A percentile compares a stretch with the other conserved stretches of the same genome.
Evolutionary conservation across 1,140 invertebrate species (phyloP).

Genomic region (Mycetomoellerius zeteki): DNA sequence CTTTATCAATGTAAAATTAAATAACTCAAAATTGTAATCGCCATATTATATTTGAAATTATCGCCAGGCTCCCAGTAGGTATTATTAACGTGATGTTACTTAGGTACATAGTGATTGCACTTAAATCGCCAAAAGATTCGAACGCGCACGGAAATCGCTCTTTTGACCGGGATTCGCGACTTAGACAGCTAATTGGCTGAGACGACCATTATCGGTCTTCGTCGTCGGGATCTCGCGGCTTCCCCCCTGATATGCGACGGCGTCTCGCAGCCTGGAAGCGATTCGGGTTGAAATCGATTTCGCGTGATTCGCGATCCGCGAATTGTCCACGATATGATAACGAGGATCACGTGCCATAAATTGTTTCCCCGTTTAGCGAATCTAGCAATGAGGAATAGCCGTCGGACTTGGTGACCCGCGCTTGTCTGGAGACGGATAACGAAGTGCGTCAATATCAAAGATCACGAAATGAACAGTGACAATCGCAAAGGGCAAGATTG

Average conservation of each 20-base stretch:
- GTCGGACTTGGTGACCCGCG: slow-evolving; percentile 23
- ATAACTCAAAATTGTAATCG: background rate
- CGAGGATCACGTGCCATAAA: slow-evolving; percentile 42
- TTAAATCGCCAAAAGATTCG: background rate
- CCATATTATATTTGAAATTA: background rate
- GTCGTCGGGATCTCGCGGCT: background rate
- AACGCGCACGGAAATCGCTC: slow-evolving; percentile 14
- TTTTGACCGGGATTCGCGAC: slow-evolving; percentile 22
- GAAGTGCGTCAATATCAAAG: background rate
- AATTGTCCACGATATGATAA: background rate
- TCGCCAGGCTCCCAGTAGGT: background rate
- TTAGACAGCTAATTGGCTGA: slow-evolving; percentile 50
- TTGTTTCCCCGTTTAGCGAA: slow-evolving; percentile 61
- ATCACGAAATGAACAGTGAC: slow-evolving; percentile 69
- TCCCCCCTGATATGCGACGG: background rate
- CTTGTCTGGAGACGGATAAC: background rate
- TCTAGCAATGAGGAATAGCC: slow-evolving; percentile 21
- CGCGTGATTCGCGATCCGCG: slow-evolving; percentile 16
- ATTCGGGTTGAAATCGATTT: background rate
- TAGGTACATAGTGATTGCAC: background rate
- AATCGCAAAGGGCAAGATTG: slow-evolving; percentile 43
- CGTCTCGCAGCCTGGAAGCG: background rate
- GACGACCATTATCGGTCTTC: slow-evolving; percentile 42
- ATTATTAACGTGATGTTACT: slow-evolving; percentile 19
- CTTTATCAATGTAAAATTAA: background rate